phyloP scores from a whole-genome alignment of 2,113 vertebrate genomes.

The Gobius niger region DNA sequence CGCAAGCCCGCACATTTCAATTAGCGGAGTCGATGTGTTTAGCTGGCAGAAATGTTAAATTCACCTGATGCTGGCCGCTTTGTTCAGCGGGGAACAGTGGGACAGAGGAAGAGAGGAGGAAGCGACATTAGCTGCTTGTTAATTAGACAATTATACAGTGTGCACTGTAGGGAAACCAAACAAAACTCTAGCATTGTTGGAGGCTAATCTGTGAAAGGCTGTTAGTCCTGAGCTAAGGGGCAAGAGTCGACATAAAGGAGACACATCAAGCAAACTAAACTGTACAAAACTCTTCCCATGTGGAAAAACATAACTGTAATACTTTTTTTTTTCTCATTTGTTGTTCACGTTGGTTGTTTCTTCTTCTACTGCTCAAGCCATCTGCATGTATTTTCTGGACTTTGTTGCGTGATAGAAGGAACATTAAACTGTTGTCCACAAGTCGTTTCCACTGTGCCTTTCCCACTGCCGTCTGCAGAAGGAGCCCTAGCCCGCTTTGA shows the following conservation, averaged over 20 bases:
- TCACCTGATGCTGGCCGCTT: slow-evolving; percentile 3
- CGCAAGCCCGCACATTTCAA: slow-evolving; percentile 30
- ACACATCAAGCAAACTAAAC: neutral
- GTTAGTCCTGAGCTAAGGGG: neutral
- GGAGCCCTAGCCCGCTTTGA: no score
- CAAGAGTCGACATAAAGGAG: neutral
- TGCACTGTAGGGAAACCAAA: slow-evolving; percentile 27
- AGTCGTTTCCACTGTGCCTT: no score
- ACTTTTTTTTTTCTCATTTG: no score
- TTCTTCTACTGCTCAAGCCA: no score
- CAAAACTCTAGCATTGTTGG: neutral
- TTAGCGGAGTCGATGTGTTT: slow-evolving; percentile 27
- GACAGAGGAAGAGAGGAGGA: neutral
- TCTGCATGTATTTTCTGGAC: no score
- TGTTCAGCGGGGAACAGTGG: neutral
- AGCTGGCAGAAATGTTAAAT: slow-evolving; percentile 24
- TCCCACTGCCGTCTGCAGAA: no score
- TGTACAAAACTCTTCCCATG: no score
- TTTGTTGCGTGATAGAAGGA: no score
- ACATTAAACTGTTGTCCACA: no score
- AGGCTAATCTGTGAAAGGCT: neutral
- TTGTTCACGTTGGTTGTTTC: no score
- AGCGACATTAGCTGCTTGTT: slow-evolving; percentile 36
- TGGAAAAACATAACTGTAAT: no score
- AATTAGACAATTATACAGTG: slow-evolving; percentile 44